Base-by-base conservation (phyloP, 37 sponge, comb jelly and placozoan species). In the Aplysina aerophoba region DNA sequence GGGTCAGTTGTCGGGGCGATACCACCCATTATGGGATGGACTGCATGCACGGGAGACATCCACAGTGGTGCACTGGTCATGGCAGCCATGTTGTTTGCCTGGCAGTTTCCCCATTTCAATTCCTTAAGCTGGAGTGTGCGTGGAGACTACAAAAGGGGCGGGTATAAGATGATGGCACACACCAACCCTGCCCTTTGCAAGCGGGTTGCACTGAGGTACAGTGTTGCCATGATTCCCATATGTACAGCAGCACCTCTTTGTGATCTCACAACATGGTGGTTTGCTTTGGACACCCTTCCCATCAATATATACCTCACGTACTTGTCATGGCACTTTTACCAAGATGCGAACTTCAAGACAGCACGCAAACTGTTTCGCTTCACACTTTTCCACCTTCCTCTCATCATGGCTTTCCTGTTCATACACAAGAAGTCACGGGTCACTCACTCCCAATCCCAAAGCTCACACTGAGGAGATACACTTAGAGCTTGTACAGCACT, bases 41-140 rank as follows among this genome's bases (percentile, higher is more conserved):
- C 95, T 8, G 99, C 97, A 22, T 92, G 90, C 61, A 97, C 83
- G 20, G 91, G 93, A 30, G 63, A 56, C 59, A 69, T 94, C 34
- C 86, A 89, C 34, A 62, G 73, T 0, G 89, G 87, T 44, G 94
- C 90, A 0, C 59, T 90, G 5, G 87, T 93, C 20, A 63, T 93
- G 56, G 85, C 88, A 0, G 93, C 89, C 36, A 81, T 98, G 14
- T 87, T 98, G 15, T 98, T 87, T 82, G 92, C 92, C 8, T 98
- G 99, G 99, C 96, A 98, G 89, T 98, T 98, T 87, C 92, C 95
- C 54, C 99, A 99, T 80, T 97, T 99, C 91, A 91, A 97, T 59
- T 85, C 96, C 31, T 88, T 99, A 50, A 94, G 94, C 37, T 97
- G 94, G 94, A 90, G 91, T 50, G 87, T 91, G 33, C 71, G 91